These are phyloP conservation scores for Gymnopithys bicolor DNA, from an alignment of 2,797 vertebrate species.

Conservation along the genomic window DNA sequence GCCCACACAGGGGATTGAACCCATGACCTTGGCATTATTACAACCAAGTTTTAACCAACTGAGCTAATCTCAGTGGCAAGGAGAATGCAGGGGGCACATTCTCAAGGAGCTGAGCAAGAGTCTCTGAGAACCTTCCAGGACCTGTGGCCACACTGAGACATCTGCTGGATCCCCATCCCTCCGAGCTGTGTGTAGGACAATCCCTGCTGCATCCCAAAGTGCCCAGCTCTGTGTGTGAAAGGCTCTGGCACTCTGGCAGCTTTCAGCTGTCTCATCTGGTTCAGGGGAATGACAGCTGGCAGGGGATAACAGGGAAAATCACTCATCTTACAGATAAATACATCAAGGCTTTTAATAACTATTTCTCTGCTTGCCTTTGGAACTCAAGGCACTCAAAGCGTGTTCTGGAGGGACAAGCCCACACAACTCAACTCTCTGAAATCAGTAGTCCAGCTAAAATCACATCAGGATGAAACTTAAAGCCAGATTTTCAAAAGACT, in stretches of 20 bases:
- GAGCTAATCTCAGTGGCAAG: too few species aligned
- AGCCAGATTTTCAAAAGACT: neutral
- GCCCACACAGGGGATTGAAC: too few species aligned
- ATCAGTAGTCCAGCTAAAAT: neutral
- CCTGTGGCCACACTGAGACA: neutral
- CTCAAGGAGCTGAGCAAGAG: neutral
- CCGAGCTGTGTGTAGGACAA: rapidly evolving
- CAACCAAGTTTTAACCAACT: too few species aligned
- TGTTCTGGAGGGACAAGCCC: neutral
- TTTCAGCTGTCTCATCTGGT: neutral
- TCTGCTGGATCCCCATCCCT: neutral
- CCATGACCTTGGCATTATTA: too few species aligned
- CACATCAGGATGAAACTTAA: neutral
- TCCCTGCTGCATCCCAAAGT: neutral
- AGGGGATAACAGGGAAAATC: neutral
- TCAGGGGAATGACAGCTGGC: neutral
- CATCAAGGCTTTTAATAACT: neutral
- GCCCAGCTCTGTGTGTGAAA: too few species aligned
- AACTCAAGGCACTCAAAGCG: neutral
- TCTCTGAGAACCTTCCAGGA: neutral
- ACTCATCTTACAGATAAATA: neutral
- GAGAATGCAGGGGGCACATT: neutral
- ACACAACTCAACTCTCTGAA: neutral
- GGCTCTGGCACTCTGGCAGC: neutral
- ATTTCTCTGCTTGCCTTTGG: neutral